Conservation (phyloP, 1,140 invertebrate genomes). For the Phortica variegata region DNA sequence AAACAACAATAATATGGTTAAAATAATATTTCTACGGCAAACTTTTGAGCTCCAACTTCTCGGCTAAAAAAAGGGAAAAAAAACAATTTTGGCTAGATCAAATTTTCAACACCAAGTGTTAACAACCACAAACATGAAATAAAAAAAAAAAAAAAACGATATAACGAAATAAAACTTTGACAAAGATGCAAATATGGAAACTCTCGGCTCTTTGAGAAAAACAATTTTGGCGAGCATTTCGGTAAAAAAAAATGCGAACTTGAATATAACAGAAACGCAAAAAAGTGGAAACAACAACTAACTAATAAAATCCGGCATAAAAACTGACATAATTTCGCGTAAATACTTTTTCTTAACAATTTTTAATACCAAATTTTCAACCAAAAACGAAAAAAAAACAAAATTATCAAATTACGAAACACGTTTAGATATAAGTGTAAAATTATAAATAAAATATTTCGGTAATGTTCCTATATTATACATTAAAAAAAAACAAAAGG, state of each 20-base stretch:
- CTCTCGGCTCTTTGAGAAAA: slow-evolving; percentile 29
- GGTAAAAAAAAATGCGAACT: slow-evolving; percentile 26
- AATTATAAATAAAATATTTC: slow-evolving; percentile 52
- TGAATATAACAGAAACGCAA: slow-evolving; percentile 4
- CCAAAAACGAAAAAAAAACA: slow-evolving; percentile 1
- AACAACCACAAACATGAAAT: not conserved
- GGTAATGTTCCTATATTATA: slow-evolving; percentile 56
- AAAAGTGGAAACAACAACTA: slow-evolving; percentile 15
- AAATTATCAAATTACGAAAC: slow-evolving; percentile 1
- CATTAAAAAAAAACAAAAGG: slow-evolving; percentile 15
- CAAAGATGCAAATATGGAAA: too few relatives aligned
- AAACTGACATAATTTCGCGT: too few relatives aligned
- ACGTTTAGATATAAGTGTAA: slow-evolving; percentile 53
- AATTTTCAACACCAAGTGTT: too few relatives aligned
- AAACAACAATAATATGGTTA: too few relatives aligned
- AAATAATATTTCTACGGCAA: too few relatives aligned
- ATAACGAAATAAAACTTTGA: slow-evolving; percentile 9
- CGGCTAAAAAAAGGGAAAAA: slow-evolving; percentile 7
- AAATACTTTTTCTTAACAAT: too few relatives aligned
- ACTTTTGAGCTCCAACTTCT: too few relatives aligned
- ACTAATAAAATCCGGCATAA: too few relatives aligned
- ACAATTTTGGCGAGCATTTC: slow-evolving; percentile 49
- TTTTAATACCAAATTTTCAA: not conserved
- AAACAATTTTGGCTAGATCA: slow-evolving; percentile 15
- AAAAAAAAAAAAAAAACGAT: slow-evolving; percentile 14